These are phyloP conservation scores for Heliconius aoede DNA, from an alignment of 2,888 invertebrate species.

Conservation along the genomic window DNA sequence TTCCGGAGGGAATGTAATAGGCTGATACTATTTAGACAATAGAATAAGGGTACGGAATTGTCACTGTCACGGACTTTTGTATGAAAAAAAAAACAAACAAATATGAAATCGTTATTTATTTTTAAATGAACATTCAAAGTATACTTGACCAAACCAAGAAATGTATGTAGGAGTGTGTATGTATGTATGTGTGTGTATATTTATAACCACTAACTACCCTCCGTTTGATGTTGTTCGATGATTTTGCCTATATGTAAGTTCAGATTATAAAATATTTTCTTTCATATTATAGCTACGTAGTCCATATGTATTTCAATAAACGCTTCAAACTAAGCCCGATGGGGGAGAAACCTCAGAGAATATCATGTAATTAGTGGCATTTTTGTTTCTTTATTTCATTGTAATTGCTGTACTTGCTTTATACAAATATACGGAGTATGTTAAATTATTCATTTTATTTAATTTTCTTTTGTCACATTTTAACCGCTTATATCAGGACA, in stretches of 20 bases:
- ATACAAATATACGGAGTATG: background rate
- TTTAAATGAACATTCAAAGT: constrained; percentile 23
- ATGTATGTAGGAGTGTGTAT: background rate
- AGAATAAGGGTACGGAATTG: constrained; percentile 29
- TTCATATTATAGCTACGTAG: background rate
- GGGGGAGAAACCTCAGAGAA: background rate
- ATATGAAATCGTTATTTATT: constrained; percentile 18
- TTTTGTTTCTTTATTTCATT: constrained; percentile 8
- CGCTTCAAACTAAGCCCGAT: constrained; percentile 10
- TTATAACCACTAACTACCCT: constrained; percentile 20
- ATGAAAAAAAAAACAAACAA: constrained; percentile 8
- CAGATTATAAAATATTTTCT: constrained; percentile 1
- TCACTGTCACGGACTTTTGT: constrained; percentile 32
- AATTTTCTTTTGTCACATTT: background rate
- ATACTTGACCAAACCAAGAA: constrained; percentile 29
- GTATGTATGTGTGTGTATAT: background rate
- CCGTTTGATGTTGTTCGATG: constrained; percentile 1
- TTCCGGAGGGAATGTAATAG: constrained; percentile 39
- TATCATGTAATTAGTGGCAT: constrained; percentile 1
- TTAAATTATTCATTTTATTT: background rate
- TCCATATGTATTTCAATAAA: constrained; percentile 15
- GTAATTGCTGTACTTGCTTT: background rate
- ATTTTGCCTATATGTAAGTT: background rate
- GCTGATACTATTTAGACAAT: constrained; percentile 40
- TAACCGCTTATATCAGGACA: background rate